A percentile compares a stretch with the other conserved stretches of the same genome.
These are phyloP conservation scores for Zootoca vivipara DNA, from an alignment of 2,113 vertebrate genomes.

Conservation along the genomic window DNA sequence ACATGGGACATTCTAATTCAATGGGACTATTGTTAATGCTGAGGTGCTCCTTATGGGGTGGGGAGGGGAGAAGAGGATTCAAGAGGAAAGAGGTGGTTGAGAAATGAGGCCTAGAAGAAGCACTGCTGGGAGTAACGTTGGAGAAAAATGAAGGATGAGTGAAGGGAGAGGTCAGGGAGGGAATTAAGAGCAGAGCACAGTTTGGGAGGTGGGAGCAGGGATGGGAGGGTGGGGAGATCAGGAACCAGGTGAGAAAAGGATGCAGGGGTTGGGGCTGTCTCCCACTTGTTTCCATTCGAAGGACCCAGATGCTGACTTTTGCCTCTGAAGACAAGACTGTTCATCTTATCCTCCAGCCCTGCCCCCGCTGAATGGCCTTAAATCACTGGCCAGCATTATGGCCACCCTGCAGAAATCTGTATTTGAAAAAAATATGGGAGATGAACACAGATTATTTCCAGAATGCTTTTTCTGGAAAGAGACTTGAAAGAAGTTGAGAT, in stretches of 20 bases:
- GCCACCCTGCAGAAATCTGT: slow-evolving; percentile 21
- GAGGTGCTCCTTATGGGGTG: not conserved
- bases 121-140: not conserved
- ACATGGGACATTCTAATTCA: no score
- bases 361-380: slow-evolving; percentile 31
- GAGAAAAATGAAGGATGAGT: not conserved
- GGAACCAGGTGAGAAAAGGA: not conserved
- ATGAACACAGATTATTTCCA: slow-evolving; percentile 20
- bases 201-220: not conserved
- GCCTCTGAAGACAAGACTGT: slow-evolving; percentile 33
- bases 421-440: slow-evolving; percentile 32
- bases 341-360: slow-evolving; percentile 19
- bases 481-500: not conserved
- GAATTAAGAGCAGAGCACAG: not conserved
- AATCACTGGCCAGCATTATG: slow-evolving; percentile 15
- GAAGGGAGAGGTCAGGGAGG: not conserved
- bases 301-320: slow-evolving; percentile 15
- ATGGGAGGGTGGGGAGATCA: not conserved
- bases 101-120: not conserved
- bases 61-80: not conserved
- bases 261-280: not conserved
- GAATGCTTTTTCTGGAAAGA: slow-evolving; percentile 28
- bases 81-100: not conserved
- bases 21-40: not conserved
- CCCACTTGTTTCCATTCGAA: not conserved